These are phyloP conservation scores for Drosophila paracracens DNA, from an alignment of 2,888 invertebrate species.

Conservation along the genomic window DNA sequence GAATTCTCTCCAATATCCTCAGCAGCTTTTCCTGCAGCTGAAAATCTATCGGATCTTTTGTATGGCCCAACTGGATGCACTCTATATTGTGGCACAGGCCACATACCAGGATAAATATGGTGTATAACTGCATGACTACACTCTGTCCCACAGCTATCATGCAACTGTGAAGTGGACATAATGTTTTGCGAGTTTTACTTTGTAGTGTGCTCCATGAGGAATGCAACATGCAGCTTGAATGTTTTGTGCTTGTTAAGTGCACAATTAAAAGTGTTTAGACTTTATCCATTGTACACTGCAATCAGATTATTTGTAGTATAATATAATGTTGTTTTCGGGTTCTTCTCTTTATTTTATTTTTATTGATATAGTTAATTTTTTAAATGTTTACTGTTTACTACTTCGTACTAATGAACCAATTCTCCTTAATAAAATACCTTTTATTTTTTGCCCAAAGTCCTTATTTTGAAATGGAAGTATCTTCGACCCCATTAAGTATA, in stretches of 20 bases:
- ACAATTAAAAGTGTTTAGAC: not conserved
- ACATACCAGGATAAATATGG: slow-evolving; percentile 1
- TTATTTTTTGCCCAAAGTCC: too few relatives aligned
- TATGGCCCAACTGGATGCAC: slow-evolving; percentile 9
- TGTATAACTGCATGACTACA: slow-evolving; percentile 20
- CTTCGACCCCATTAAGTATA: too few relatives aligned
- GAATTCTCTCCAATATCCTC: slow-evolving; percentile 34
- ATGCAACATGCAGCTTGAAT: not conserved
- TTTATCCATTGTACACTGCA: not conserved
- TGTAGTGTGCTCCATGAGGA: not conserved
- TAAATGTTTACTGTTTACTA: too few relatives aligned
- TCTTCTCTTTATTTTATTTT: too few relatives aligned
- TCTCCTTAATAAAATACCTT: too few relatives aligned
- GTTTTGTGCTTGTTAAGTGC: not conserved
- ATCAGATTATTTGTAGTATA: too few relatives aligned
- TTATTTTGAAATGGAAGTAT: too few relatives aligned
- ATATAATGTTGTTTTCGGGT: too few relatives aligned
- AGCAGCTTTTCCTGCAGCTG: slow-evolving; percentile 13
- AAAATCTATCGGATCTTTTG: not conserved
- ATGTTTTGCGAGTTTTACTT: not conserved
- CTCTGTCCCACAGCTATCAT: slow-evolving; percentile 18
- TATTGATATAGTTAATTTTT: too few relatives aligned
- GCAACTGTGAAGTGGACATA: slow-evolving; percentile 34
- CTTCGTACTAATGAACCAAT: too few relatives aligned
- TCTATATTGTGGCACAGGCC: not conserved